phyloP scores from a whole-genome alignment of 2,113 vertebrate genomes.

The Phyllopteryx taeniolatus region DNA sequence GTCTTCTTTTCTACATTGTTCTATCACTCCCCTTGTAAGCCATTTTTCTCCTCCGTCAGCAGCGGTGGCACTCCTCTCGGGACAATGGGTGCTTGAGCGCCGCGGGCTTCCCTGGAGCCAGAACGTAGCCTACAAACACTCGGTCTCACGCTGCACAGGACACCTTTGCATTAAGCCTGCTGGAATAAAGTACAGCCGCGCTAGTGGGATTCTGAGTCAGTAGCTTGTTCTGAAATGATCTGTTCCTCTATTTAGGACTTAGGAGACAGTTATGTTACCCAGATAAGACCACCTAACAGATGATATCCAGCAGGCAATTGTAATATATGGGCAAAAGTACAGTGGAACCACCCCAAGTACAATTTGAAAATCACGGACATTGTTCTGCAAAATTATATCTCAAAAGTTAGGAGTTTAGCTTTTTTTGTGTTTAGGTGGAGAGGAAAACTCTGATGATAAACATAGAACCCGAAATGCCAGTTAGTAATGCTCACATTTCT shows the following conservation, averaged over 20 bases:
- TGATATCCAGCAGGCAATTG: background rate
- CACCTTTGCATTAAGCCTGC: conserved; percentile 57
- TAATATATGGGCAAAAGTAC: background rate
- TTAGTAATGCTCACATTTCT: too few species aligned
- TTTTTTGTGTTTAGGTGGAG: background rate
- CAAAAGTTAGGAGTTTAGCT: background rate
- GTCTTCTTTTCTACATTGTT: conserved; percentile 41
- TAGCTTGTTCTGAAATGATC: conserved; percentile 19
- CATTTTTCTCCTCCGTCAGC: conserved; percentile 59
- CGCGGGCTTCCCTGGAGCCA: conserved; percentile 71
- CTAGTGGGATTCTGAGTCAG: conserved; percentile 41
- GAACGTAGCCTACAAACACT: conserved; percentile 66
- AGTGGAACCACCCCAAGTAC: background rate
- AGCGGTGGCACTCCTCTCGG: conserved; percentile 56
- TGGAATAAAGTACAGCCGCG: conserved; percentile 58
- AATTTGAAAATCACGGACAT: background rate
- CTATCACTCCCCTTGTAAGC: conserved; percentile 56
- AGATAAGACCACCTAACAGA: background rate
- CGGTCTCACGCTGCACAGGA: conserved; percentile 56
- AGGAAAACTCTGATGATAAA: too few species aligned
- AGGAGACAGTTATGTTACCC: background rate
- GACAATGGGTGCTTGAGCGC: conserved; percentile 64
- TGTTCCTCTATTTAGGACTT: conserved; percentile 9
- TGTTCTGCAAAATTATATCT: background rate
- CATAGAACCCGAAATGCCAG: too few species aligned